Percentiles rank a stretch among this genome's conserved stretches.
These are phyloP conservation scores for Ceratotherium simum DNA, from an alignment of 2,113 vertebrate genomes.

Conservation along the genomic window DNA sequence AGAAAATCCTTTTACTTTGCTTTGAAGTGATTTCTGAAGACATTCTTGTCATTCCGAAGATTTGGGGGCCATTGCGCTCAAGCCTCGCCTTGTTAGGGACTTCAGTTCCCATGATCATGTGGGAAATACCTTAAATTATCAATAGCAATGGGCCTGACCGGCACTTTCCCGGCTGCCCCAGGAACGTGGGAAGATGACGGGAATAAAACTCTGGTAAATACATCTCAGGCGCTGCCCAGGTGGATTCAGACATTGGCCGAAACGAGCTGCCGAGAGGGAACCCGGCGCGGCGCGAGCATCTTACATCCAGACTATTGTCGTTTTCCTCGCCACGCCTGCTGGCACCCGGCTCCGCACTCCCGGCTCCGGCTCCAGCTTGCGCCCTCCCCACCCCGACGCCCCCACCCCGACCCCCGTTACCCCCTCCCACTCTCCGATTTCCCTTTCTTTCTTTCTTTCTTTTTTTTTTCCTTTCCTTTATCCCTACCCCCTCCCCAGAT, in stretches of 20 bases:
- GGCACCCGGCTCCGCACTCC: not conserved
- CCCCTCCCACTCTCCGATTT: constrained; percentile 61
- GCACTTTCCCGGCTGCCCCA: constrained; percentile 86
- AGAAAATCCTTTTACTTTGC: constrained; percentile 92
- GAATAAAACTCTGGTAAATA: constrained; percentile 86
- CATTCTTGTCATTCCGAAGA: constrained; percentile 88
- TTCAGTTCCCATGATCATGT: constrained; percentile 88
- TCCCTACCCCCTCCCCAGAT: constrained; percentile 66
- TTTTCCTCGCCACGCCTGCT: constrained; percentile 68
- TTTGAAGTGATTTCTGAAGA: constrained; percentile 91
- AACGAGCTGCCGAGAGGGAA: constrained; percentile 56
- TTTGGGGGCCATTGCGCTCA: constrained; percentile 87
- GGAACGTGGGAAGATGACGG: constrained; percentile 85
- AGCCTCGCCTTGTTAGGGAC: constrained; percentile 89
- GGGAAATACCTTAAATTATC: constrained; percentile 90
- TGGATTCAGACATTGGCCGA: constrained; percentile 82
- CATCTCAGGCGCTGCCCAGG: constrained; percentile 79
- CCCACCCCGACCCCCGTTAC: not conserved
- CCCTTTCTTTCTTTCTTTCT: not conserved
- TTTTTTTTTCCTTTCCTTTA: not conserved
- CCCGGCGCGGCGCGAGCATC: constrained; percentile 34
- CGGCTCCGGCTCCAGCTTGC: not conserved
- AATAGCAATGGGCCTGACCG: constrained; percentile 85
- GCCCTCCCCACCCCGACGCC: constrained; percentile 24
- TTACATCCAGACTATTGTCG: constrained; percentile 67